Conservation (phyloP, 2,797 vertebrate genomes). For the Danio aesculapii region DNA sequence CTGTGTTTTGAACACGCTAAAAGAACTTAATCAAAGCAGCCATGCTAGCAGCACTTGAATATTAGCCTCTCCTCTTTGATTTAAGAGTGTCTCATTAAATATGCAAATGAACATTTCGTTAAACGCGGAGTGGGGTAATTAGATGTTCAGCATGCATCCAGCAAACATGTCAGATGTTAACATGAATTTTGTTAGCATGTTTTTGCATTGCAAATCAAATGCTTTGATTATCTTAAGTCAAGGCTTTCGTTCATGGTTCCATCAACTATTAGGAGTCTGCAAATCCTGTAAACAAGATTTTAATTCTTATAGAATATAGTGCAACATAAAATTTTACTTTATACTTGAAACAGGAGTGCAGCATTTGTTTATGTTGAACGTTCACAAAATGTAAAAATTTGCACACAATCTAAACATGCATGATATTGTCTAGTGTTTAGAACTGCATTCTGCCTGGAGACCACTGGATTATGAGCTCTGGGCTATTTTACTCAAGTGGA, state of each 20-base stretch:
- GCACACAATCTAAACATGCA: neutral
- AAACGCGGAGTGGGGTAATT: conserved; percentile 17
- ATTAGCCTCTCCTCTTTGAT: conserved; percentile 27
- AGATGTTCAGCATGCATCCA: conserved; percentile 1
- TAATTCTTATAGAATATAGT: neutral
- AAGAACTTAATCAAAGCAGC: conserved; percentile 17
- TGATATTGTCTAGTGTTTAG: neutral
- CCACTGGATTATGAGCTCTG: conserved; percentile 51
- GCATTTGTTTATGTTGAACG: neutral
- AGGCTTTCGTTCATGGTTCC: neutral
- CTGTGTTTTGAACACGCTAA: neutral
- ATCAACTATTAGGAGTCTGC: neutral
- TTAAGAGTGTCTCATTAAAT: neutral
- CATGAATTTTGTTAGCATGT: neutral
- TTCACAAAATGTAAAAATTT: neutral
- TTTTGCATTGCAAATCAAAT: conserved; percentile 3
- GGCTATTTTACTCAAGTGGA: conserved; percentile 56
- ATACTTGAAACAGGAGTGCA: neutral
- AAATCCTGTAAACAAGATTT: neutral
- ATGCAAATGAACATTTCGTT: conserved; percentile 14
- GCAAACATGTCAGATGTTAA: conserved; percentile 17
- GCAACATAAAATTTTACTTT: neutral
- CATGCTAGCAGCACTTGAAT: conserved; percentile 27
- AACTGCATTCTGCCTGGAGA: conserved; percentile 18
- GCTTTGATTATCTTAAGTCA: neutral